Evolutionary conservation across 2,888 invertebrate genomes (phyloP).

Genomic region (Julus scanicus): DNA sequence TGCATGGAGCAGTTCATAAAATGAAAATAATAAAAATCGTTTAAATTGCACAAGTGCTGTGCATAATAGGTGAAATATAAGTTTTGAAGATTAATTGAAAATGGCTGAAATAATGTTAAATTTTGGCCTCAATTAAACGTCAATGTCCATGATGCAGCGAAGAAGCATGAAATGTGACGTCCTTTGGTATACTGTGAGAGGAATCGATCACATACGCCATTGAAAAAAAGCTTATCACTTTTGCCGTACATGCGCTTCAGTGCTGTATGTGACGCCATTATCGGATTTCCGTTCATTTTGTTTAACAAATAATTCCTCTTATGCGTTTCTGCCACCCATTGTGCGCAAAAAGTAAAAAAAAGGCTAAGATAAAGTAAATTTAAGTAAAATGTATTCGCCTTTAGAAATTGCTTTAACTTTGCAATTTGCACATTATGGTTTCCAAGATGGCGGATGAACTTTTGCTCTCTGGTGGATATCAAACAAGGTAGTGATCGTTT

Average conservation of each 20-base stretch:
- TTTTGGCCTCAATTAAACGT: neutral
- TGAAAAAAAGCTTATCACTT: neutral
- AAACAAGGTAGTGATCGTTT: no score
- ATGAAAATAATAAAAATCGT: neutral
- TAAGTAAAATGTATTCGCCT: no score
- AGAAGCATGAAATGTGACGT: neutral
- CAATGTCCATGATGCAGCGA: neutral
- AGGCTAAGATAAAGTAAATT: neutral
- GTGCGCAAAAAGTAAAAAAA: neutral
- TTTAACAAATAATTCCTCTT: neutral
- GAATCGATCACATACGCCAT: neutral
- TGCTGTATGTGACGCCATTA: neutral
- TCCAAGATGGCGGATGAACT: no score
- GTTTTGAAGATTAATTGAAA: no score
- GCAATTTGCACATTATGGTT: no score
- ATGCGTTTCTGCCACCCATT: neutral
- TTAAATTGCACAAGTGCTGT: no score
- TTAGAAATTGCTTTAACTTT: no score
- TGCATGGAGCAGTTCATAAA: neutral
- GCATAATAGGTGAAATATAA: no score
- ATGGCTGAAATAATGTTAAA: neutral
- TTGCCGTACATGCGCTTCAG: neutral
- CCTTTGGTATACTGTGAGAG: neutral
- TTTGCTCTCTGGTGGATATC: no score
- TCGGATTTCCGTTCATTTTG: neutral